Conservation (phyloP, 2,113 vertebrate genomes). For the Scortum barcoo region DNA sequence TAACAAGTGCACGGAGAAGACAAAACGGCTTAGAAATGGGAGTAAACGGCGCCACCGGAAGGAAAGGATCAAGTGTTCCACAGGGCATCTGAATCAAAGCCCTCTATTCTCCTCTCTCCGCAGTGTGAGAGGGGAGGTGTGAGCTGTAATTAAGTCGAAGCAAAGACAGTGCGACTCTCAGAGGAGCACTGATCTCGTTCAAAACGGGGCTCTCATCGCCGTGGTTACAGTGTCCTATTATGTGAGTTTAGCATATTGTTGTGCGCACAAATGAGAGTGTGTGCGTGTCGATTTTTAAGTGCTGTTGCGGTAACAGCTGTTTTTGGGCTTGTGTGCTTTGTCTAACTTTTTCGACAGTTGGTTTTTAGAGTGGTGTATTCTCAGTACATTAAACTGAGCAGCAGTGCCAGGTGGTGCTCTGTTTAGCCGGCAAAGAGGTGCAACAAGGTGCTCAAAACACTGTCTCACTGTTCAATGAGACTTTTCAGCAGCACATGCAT, state of each 20-base stretch:
- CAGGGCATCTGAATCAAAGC: constrained; percentile 76
- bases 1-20: constrained; percentile 24
- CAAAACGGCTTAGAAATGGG: constrained; percentile 57
- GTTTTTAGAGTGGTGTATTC: background rate
- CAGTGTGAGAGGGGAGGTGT: constrained; percentile 53
- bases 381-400: background rate
- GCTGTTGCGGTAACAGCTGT: constrained; percentile 21
- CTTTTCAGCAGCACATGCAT: background rate
- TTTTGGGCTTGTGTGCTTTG: background rate
- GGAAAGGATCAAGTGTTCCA: constrained; percentile 73
- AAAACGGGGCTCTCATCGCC: constrained; percentile 34
- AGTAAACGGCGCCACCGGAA: constrained; percentile 66
- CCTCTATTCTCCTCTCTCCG: constrained; percentile 47
- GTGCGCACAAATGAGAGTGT: background rate
- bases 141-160: constrained; percentile 75
- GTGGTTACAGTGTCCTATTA: constrained; percentile 48
- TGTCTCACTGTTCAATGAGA: background rate
- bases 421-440: constrained; percentile 1
- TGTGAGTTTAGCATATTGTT: constrained; percentile 51
- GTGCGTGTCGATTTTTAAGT: background rate
- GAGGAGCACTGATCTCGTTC: constrained; percentile 66
- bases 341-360: constrained; percentile 19
- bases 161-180: constrained; percentile 60
- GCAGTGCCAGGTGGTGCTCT: constrained; percentile 1
- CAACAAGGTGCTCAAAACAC: constrained; percentile 1